phyloP scores from a whole-genome alignment of 2,888 invertebrate species.

The Meiosimyza platycephala region DNA sequence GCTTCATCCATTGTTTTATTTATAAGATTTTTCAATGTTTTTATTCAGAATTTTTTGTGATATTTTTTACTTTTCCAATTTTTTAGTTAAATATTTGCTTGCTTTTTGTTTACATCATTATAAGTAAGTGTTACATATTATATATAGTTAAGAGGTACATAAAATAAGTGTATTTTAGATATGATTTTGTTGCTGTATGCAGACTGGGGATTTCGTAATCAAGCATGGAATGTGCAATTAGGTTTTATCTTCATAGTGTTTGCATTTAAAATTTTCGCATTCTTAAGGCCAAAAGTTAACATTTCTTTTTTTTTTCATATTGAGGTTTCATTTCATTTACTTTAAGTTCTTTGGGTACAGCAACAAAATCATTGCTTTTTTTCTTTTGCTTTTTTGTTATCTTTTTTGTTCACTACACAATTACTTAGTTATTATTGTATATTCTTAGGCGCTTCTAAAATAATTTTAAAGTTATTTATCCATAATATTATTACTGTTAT shows the following conservation, averaged over 20 bases:
- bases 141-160: conserved; percentile 42
- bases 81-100: background rate
- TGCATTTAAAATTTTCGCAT: conserved; percentile 17
- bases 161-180: conserved; percentile 38
- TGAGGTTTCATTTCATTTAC: conserved; percentile 16
- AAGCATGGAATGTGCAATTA: conserved; percentile 55
- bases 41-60: background rate
- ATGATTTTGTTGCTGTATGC: conserved; percentile 35
- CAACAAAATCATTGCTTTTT: conserved; percentile 30
- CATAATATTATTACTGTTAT: conserved; percentile 8
- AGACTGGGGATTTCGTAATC: conserved; percentile 7
- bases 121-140: conserved; percentile 13
- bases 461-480: conserved; percentile 24
- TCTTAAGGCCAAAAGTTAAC: conserved; percentile 35
- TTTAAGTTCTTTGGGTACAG: conserved; percentile 20
- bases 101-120: background rate
- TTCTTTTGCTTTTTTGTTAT: background rate
- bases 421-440: conserved; percentile 24
- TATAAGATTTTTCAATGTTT: background rate
- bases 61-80: background rate
- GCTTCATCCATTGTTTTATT: no score
- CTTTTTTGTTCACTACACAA: conserved; percentile 15
- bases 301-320: conserved; percentile 15
- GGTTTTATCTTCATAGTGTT: conserved; percentile 37
- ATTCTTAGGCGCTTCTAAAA: conserved; percentile 22